Percentiles rank a stretch among this genome's conserved stretches.
Conservation (phyloP, 2,888 invertebrate genomes). For the Zaprionus obscuricornis region DNA sequence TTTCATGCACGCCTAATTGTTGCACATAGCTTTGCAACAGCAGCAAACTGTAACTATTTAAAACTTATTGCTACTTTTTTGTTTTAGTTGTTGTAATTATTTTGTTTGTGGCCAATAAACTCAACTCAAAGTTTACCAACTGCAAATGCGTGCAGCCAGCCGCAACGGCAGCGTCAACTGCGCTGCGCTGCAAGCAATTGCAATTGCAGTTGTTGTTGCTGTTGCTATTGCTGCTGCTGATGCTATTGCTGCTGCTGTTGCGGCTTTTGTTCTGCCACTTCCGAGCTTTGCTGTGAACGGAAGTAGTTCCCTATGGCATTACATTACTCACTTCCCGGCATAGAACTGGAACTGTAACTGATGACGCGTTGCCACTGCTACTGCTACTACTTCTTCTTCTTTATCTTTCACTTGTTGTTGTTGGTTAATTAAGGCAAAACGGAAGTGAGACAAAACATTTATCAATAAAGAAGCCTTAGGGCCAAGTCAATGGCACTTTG, state of each 20-base stretch:
- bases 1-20: constrained; percentile 68
- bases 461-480: constrained; percentile 54
- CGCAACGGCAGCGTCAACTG: constrained; percentile 50
- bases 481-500: constrained; percentile 36
- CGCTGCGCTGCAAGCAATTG: constrained; percentile 12
- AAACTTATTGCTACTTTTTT: constrained; percentile 40
- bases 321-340: constrained; percentile 55
- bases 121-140: constrained; percentile 55
- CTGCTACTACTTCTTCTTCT: neutral
- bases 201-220: constrained; percentile 44
- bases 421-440: constrained; percentile 38
- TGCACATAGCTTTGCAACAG: constrained; percentile 10
- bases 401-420: constrained; percentile 1
- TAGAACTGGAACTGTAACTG: constrained; percentile 30
- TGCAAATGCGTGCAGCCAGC: constrained; percentile 67
- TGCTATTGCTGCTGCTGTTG: constrained; percentile 27
- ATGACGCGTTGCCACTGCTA: constrained; percentile 61
- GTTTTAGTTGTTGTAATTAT: neutral
- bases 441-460: constrained; percentile 63
- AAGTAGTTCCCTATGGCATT: constrained; percentile 45
- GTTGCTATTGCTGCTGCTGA: constrained; percentile 1
- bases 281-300: constrained; percentile 30
- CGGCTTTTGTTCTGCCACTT: constrained; percentile 28
- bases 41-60: constrained; percentile 23
- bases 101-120: constrained; percentile 75